These are phyloP conservation scores for Laticauda colubrina DNA, from an alignment of 2,113 vertebrate species.

Conservation along the genomic window DNA sequence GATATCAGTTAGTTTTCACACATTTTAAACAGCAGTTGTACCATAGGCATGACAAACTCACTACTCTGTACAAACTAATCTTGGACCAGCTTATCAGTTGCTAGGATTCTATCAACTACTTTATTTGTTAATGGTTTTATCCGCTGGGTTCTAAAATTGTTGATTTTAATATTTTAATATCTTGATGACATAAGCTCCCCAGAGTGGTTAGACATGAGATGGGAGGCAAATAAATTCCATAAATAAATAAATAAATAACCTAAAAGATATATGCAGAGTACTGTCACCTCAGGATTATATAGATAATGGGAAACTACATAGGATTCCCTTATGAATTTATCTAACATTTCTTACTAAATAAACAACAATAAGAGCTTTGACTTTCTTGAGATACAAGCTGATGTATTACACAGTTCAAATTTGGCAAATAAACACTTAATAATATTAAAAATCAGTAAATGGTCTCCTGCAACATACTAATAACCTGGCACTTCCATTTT, in stretches of 20 bases:
- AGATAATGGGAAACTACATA: not conserved
- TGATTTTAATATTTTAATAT: not conserved
- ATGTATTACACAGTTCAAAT: not conserved
- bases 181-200: not conserved
- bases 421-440: not conserved
- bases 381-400: not conserved
- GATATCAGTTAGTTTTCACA: not conserved
- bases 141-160: not conserved
- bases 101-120: not conserved
- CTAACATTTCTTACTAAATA: not conserved
- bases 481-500: not conserved
- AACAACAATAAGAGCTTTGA: not conserved
- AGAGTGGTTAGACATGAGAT: not conserved
- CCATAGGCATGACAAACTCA: not conserved
- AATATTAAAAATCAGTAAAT: not conserved
- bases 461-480: not conserved
- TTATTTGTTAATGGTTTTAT: not conserved
- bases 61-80: not conserved
- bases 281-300: not conserved
- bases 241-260: not conserved
- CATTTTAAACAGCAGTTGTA: not conserved
- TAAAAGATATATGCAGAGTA: not conserved
- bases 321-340: not conserved
- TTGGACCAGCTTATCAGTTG: not conserved
- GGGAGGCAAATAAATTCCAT: not conserved